A percentile compares a stretch with the other conserved stretches of the same genome.
These are phyloP conservation scores for Epirrita christyi DNA, from an alignment of 2,888 invertebrate genomes.

Conservation along the genomic window DNA sequence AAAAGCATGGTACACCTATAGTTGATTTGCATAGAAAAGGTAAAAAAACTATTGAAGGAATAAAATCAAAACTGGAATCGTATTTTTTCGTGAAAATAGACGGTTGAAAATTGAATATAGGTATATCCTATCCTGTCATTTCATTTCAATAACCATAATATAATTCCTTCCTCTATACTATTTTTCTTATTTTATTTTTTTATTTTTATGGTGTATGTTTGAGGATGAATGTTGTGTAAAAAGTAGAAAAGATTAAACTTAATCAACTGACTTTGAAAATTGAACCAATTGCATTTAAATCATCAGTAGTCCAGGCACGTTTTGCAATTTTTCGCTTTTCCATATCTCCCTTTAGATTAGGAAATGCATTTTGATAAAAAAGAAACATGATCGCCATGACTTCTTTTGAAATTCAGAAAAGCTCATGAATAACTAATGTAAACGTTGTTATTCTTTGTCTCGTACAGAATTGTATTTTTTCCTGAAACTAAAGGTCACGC, in stretches of 20 bases:
- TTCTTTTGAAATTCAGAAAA: constrained; percentile 1
- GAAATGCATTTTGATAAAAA: constrained; percentile 27
- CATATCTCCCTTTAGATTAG: constrained; percentile 23
- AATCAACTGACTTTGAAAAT: too few relatives aligned
- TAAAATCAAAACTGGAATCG: not conserved
- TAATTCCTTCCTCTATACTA: too few relatives aligned
- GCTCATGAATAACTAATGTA: not conserved
- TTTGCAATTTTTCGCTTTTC: constrained; percentile 36
- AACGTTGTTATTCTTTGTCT: too few relatives aligned
- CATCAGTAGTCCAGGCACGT: constrained; percentile 27
- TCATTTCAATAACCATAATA: not conserved
- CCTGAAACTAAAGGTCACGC: too few relatives aligned
- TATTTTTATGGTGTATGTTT: too few relatives aligned
- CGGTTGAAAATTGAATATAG: too few relatives aligned
- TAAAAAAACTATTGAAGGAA: constrained; percentile 19
- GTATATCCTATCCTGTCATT: too few relatives aligned
- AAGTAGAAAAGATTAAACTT: too few relatives aligned
- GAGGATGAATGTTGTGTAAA: too few relatives aligned
- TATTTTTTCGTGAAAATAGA: not conserved
- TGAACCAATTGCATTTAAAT: not conserved
- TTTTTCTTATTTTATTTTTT: too few relatives aligned
- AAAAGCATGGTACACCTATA: constrained; percentile 31
- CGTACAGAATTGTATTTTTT: too few relatives aligned
- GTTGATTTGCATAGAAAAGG: constrained; percentile 39
- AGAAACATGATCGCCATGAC: constrained; percentile 3